Base-by-base conservation (phyloP, 2,797 vertebrate species). In the Avahi laniger region DNA sequence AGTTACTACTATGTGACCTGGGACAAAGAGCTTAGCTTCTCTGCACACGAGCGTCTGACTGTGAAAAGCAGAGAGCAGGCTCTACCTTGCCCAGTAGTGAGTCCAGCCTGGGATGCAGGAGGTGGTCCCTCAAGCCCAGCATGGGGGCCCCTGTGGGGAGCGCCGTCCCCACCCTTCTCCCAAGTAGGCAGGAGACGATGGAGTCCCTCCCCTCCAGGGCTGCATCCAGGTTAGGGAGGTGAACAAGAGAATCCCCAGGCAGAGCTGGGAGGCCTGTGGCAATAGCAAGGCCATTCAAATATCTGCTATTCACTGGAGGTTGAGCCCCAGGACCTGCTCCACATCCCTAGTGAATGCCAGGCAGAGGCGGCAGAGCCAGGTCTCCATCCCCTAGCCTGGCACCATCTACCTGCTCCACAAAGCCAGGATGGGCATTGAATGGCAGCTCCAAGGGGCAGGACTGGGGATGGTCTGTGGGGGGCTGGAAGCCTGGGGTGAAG, bases 121-220 rank as follows among this genome's bases (percentile, higher is more conserved):
- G 5, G 41, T n/a, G 20, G 11, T 8, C 17, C 24, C 11, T 20
- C 35, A 6, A 28, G 50, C 24, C 48, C 30, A 38, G 35, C 46
- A 1, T 0, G 2, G 59, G 20, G 28, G 1, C 10, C 24, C 50
- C 7, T 20, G 35, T 46, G n/a, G 48, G 48, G 46, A 4, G 5
- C 41, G 4, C n/a, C 18, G 7, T 52, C 18, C 2, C 54, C 18
- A 28, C 30, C 43, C 50, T 50, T 26, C 35, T 30, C 28, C 18
- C 38, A 54, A 38, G 54, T 38, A 78, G 85, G 52, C 30, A 48
- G 50, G 52, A 83, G 26, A 20, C 4, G n/a, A 33, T 0, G 1
- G 4, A 18, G 33, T 20, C 26, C 33, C 70, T 43, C 12, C 26
- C 76, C 35, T 24, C 76, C 18, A 10, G 41, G 76, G 75, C 13